Conservation (phyloP, 1,140 invertebrate genomes). For the Caenorhabditis brenneri region DNA sequence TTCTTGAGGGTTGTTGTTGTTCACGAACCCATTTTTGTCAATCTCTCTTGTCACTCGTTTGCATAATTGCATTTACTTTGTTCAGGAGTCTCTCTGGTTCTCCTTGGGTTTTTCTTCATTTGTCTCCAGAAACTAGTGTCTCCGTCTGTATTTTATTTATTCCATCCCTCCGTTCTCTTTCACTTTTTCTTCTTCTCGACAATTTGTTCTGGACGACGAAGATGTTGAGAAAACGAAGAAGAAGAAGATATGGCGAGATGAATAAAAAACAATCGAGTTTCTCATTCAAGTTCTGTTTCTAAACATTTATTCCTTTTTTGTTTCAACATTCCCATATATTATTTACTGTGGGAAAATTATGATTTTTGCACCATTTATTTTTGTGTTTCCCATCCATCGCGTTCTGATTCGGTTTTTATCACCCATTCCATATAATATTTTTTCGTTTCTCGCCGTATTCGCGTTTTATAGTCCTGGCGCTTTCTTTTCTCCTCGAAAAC, state of each 20-base stretch:
- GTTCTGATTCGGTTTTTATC: not conserved
- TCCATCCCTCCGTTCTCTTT: not conserved
- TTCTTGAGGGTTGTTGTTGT: not conserved
- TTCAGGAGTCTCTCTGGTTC: not conserved
- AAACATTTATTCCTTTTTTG: no score
- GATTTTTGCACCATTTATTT: not conserved
- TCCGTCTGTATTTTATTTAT: not conserved
- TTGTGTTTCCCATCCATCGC: not conserved
- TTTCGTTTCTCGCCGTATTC: not conserved
- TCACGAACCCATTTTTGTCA: not conserved
- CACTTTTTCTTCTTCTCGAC: not conserved
- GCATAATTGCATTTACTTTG: constrained; percentile 1
- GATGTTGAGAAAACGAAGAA: not conserved
- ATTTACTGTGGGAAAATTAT: no score
- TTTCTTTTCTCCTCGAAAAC: not conserved
- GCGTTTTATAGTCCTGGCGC: not conserved
- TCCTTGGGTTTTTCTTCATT: not conserved
- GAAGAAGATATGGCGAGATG: no score
- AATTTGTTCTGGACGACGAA: not conserved
- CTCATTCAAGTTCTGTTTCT: no score
- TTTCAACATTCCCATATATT: no score
- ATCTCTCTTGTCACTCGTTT: constrained; percentile 8
- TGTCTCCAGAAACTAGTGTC: not conserved
- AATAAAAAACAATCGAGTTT: no score
- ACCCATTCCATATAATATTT: not conserved